Conservation (phyloP, 2,113 vertebrate species). For the Miniopterus natalensis region DNA sequence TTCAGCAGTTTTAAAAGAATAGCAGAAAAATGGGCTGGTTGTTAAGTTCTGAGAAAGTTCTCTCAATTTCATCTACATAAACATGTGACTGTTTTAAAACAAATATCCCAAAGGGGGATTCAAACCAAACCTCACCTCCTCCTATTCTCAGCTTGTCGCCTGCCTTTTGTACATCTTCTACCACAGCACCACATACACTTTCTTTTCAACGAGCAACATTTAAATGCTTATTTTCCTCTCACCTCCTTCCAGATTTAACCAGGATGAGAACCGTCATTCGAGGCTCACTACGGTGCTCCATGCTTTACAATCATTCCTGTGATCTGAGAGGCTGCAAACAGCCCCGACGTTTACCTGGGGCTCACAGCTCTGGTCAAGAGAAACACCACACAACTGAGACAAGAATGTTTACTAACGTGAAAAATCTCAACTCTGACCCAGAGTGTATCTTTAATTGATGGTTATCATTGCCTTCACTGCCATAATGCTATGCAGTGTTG, state of each 20-base stretch:
- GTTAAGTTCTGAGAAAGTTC: neutral
- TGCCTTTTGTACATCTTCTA: neutral
- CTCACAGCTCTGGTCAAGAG: constrained; percentile 12
- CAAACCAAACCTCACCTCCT: neutral
- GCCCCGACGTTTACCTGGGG: neutral
- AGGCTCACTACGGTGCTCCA: neutral
- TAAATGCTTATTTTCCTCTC: neutral
- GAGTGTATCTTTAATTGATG: neutral
- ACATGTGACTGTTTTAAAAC: constrained; percentile 48
- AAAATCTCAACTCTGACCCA: neutral
- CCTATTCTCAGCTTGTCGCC: neutral
- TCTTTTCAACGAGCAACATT: neutral
- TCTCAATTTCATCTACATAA: neutral
- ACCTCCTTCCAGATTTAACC: constrained; percentile 35
- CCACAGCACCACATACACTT: neutral
- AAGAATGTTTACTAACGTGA: neutral
- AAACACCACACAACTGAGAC: neutral
- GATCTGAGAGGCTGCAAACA: neutral
- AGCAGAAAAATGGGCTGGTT: neutral
- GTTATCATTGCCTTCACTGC: neutral
- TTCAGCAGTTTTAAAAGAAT: neutral
- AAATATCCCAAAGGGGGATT: neutral
- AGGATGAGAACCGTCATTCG: constrained; percentile 13
- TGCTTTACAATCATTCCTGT: neutral
- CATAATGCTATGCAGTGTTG: neutral